phyloP scores from a whole-genome alignment of 2,888 invertebrate species.

The Argyresthia goedartella region DNA sequence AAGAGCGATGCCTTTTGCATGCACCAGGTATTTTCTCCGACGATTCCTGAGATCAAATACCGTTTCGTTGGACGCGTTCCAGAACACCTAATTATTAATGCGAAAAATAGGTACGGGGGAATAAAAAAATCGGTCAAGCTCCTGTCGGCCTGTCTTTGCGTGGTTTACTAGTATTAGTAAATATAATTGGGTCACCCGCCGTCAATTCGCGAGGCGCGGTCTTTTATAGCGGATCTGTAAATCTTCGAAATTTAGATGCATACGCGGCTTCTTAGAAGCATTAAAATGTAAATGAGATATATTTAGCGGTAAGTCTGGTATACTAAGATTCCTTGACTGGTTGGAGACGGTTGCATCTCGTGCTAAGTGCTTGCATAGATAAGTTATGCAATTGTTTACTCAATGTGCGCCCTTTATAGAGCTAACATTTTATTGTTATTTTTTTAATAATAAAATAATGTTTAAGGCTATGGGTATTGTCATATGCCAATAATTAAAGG shows the following conservation, averaged over 20 bases:
- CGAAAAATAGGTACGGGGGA: background rate
- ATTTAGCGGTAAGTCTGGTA: background rate
- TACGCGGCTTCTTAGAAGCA: conserved; percentile 17
- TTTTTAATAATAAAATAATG: too few relatives aligned
- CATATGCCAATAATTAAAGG: too few relatives aligned
- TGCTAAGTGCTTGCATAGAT: conserved; percentile 13
- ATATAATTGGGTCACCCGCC: background rate
- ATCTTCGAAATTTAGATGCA: background rate
- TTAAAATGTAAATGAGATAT: conserved; percentile 14
- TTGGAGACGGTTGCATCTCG: conserved; percentile 7
- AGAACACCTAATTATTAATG: background rate
- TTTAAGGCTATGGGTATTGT: too few relatives aligned
- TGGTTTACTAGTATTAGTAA: background rate
- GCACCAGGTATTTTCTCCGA: too few relatives aligned
- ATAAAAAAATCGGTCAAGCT: background rate
- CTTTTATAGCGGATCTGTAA: conserved; percentile 6
- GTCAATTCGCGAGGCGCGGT: background rate
- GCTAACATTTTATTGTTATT: too few relatives aligned
- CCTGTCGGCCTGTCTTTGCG: background rate
- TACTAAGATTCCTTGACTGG: too few relatives aligned
- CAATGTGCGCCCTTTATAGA: too few relatives aligned
- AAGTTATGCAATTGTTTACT: too few relatives aligned
- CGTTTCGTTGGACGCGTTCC: background rate
- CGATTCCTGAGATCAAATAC: background rate
- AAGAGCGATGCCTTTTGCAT: too few relatives aligned